Evolutionary conservation across 2,888 invertebrate species (phyloP), one percentile per base, ranked within the genome.

Genomic region (Tetragonisca angustula): DNA sequence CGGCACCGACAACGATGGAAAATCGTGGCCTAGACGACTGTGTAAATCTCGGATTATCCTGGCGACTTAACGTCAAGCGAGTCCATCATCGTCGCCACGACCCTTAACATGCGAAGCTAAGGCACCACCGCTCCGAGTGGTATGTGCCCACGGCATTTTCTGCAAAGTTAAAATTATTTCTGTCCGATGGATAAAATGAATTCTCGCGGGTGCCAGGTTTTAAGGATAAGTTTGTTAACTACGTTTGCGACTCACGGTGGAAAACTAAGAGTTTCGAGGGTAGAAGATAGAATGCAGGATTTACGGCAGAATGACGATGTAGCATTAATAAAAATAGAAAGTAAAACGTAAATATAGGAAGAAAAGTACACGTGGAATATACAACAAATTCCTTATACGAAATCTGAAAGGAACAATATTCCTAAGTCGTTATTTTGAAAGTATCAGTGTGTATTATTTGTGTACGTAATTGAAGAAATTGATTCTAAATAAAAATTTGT

Each of bases 41-140:
- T 80, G 65, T 80, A 80, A 85, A 85, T 77, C 85, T 84, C 5
- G 76, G 76, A 79, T 83, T 83, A 84, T 84, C 84, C 69, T 32
- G 19, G 21, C 52, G 65, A 74, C 67, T 76, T 64, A 74, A 76
- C 73, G 71, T 80, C 80, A 76, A 71, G 50, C 59, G 50, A 64
- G 64, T 61, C 70, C 76, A 68, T 71, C 70, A 71, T 70, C 70
- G 43, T 24, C 27, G 24, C 43, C 6, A 43, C 54, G 69, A 24
- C 43, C 69, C 74, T 84, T 59, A 65, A 71, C 65, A 13, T 56
- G 21, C 62, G 50, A 80, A 19, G 24, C 24, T 74, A 36, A 65
- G 54, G 19, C 27, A 62, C 54, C 54, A 15, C 24, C n/a, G 43
- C 43, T 43, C 9, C 43, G 32, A 4, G 59, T 43, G 9, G 59